These are phyloP conservation scores for Cataglyphis hispanica DNA, from an alignment of 1,140 invertebrate genomes.

Conservation along the genomic window DNA sequence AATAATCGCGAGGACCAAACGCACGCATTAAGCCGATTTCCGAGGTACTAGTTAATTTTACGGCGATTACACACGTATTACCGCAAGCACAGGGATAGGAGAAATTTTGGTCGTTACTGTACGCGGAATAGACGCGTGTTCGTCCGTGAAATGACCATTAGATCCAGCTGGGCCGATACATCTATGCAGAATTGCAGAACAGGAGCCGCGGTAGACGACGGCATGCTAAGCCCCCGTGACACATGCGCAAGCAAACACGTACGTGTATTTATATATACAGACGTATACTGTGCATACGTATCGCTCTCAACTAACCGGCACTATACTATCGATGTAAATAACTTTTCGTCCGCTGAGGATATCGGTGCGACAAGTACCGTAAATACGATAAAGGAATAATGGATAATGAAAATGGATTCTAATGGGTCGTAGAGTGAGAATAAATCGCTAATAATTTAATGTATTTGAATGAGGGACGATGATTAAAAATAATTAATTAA, in stretches of 20 bases:
- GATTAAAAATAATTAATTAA: neutral
- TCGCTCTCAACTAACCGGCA: conserved; percentile 24
- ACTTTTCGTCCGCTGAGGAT: conserved; percentile 39
- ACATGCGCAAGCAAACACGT: conserved; percentile 59
- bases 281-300: conserved; percentile 26
- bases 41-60: conserved; percentile 67
- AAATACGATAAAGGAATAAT: neutral
- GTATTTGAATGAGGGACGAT: neutral
- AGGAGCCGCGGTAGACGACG: conserved; percentile 70
- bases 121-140: conserved; percentile 72
- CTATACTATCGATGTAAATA: conserved; percentile 30
- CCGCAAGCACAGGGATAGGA: neutral
- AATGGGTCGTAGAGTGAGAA: neutral
- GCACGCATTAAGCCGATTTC: neutral
- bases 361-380: conserved; percentile 33
- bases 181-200: conserved; percentile 74
- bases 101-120: conserved; percentile 68
- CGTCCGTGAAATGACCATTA: conserved; percentile 76
- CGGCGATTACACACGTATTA: conserved; percentile 55
- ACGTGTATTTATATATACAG: no score
- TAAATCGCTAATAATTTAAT: conserved; percentile 40
- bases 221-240: conserved; percentile 71
- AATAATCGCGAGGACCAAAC: neutral
- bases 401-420: conserved; percentile 31
- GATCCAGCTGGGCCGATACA: conserved; percentile 72